A percentile compares a stretch with the other conserved stretches of the same genome.
Evolutionary conservation across 2,797 vertebrate genomes (phyloP).

Genomic region (Danionella dracula): DNA sequence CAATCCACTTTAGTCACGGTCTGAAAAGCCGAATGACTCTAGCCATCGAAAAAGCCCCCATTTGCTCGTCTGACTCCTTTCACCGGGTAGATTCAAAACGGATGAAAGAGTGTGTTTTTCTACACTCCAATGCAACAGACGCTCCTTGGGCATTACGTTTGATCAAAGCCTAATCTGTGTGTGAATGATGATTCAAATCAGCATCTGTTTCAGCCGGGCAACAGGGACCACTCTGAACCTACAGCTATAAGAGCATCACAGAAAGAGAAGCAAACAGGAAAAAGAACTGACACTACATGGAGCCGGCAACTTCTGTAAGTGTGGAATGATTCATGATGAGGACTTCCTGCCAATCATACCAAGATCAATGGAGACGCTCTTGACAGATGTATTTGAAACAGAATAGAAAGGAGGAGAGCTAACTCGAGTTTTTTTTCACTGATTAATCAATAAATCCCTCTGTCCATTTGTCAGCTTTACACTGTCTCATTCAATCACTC

Average conservation of each 20-base stretch:
- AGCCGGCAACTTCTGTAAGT: constrained; percentile 19
- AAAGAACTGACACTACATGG: constrained; percentile 16
- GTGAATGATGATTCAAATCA: constrained; percentile 64
- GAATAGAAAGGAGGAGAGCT: not conserved
- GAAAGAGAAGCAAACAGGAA: constrained; percentile 22
- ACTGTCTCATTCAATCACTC: too few relatives aligned
- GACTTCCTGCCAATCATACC: not conserved
- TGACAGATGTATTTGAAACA: not conserved
- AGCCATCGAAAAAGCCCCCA: constrained; percentile 11
- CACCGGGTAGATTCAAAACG: not conserved
- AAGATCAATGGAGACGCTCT: not conserved
- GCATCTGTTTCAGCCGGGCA: constrained; percentile 61
- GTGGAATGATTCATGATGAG: constrained; percentile 2
- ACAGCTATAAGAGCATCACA: constrained; percentile 33
- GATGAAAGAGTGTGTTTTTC: constrained; percentile 20
- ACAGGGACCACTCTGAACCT: constrained; percentile 47
- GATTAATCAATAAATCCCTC: too few relatives aligned
- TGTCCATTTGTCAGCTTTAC: too few relatives aligned
- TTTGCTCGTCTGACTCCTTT: constrained; percentile 1
- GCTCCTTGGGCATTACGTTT: constrained; percentile 56
- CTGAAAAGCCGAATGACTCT: constrained; percentile 8
- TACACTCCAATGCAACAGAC: constrained; percentile 44
- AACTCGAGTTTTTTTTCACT: too few relatives aligned
- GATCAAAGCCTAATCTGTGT: constrained; percentile 67
- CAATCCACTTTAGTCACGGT: not conserved